Conservation (phyloP, 2,888 invertebrate species). For the Diaprepes abbreviatus region DNA sequence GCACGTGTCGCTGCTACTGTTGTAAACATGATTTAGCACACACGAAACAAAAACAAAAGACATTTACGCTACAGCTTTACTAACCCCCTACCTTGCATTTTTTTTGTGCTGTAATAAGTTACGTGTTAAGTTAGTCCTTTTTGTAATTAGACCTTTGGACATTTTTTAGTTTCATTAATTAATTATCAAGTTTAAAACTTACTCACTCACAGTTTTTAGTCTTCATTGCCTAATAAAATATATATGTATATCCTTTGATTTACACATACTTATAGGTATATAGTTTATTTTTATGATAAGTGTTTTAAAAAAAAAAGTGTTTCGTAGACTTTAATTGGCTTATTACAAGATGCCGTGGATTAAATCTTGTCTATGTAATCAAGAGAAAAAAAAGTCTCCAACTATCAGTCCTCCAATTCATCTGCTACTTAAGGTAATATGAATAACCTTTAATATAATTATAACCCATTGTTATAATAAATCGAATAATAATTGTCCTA, state of each 20-base stretch:
- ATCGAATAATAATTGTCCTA: no score
- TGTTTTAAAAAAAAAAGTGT: constrained; percentile 10
- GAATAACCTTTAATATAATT: no score
- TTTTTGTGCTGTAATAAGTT: constrained; percentile 2
- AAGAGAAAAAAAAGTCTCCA: constrained; percentile 67
- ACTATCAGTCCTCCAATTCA: constrained; percentile 69
- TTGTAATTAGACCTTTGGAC: neutral
- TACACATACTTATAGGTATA: neutral
- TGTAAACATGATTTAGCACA: constrained; percentile 32
- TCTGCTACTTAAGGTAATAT: constrained; percentile 67
- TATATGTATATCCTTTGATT: no score
- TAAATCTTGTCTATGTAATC: constrained; percentile 68
- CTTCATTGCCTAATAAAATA: neutral
- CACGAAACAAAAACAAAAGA: constrained; percentile 19
- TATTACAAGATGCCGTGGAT: constrained; percentile 67
- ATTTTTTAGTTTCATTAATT: constrained; percentile 9
- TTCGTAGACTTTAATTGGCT: constrained; percentile 10
- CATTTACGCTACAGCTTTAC: constrained; percentile 29
- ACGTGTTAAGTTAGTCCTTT: constrained; percentile 19
- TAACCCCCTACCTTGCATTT: constrained; percentile 21
- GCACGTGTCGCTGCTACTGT: constrained; percentile 39
- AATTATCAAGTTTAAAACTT: neutral
- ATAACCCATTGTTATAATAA: no score
- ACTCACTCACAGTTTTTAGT: neutral
- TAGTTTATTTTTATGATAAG: neutral